Evolutionary conservation across 2,888 invertebrate species (phyloP).

Genomic region (Ornithoptera priamus): DNA sequence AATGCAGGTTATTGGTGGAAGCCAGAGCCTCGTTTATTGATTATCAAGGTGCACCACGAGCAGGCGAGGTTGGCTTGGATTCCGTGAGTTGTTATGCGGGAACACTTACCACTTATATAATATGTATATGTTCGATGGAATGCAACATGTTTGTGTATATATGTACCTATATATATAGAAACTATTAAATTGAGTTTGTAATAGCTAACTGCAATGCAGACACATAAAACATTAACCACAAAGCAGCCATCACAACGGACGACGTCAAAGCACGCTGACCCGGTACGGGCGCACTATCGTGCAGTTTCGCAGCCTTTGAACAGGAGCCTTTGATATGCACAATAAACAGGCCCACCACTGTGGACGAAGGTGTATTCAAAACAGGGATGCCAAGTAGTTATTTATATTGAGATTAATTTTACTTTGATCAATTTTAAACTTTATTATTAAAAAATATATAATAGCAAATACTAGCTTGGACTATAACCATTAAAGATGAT

Average conservation of each 20-base stretch:
- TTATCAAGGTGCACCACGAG: too few relatives aligned
- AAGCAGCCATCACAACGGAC: slow-evolving; percentile 39
- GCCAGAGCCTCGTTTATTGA: too few relatives aligned
- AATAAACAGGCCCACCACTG: slow-evolving; percentile 56
- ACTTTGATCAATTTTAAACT: neutral
- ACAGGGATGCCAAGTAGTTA: neutral
- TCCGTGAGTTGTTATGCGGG: too few relatives aligned
- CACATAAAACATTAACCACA: slow-evolving; percentile 43
- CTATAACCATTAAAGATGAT: too few relatives aligned
- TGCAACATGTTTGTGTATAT: neutral
- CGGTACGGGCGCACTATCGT: slow-evolving; percentile 40
- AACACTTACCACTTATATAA: too few relatives aligned
- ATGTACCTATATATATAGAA: neutral
- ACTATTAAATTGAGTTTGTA: neutral
- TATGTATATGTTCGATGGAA: too few relatives aligned
- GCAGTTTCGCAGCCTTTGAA: slow-evolving; percentile 52
- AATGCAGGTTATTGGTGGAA: too few relatives aligned
- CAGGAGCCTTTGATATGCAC: slow-evolving; percentile 57
- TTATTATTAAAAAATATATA: neutral
- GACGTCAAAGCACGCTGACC: slow-evolving; percentile 30
- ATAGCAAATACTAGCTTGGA: too few relatives aligned
- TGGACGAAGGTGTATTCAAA: slow-evolving; percentile 36
- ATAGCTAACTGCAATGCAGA: slow-evolving; percentile 41
- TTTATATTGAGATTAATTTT: neutral
- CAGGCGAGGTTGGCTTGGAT: too few relatives aligned